These are phyloP conservation scores for Apostichopus parvimensis DNA, from an alignment of 35 echinoderm and acorn worm species.

Conservation along the genomic window DNA sequence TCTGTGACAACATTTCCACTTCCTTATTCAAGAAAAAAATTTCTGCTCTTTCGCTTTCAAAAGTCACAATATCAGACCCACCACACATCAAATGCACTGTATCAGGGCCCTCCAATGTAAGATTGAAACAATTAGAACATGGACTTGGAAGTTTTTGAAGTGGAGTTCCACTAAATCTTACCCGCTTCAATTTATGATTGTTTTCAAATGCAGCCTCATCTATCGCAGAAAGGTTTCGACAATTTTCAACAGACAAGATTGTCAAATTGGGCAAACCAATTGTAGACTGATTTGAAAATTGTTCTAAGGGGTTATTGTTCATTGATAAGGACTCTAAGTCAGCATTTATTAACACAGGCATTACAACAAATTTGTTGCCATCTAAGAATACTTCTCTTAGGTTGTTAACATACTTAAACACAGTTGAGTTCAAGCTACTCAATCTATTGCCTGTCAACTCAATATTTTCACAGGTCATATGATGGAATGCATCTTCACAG, in stretches of 20 bases:
- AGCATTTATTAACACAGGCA: background rate
- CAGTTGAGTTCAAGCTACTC: background rate
- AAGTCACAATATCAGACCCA: no score
- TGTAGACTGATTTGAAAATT: background rate
- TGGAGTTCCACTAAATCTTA: background rate
- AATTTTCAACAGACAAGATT: background rate
- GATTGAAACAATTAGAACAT: background rate
- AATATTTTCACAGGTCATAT: background rate
- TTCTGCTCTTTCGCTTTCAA: no score
- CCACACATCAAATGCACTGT: no score
- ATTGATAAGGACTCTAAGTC: background rate
- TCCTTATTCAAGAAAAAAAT: no score
- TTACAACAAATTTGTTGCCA: background rate
- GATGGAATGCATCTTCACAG: background rate
- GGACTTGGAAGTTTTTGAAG: background rate
- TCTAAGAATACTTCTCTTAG: background rate
- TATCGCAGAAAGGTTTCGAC: background rate
- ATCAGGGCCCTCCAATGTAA: background rate
- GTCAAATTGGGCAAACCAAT: background rate
- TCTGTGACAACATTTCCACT: no score
- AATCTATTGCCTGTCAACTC: background rate
- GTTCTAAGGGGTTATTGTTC: background rate
- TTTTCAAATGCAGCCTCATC: no score
- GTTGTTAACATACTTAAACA: background rate
- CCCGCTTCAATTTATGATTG: no score